phyloP scores from a whole-genome alignment of 2,113 vertebrate genomes.

The Stigmatopora argus region DNA sequence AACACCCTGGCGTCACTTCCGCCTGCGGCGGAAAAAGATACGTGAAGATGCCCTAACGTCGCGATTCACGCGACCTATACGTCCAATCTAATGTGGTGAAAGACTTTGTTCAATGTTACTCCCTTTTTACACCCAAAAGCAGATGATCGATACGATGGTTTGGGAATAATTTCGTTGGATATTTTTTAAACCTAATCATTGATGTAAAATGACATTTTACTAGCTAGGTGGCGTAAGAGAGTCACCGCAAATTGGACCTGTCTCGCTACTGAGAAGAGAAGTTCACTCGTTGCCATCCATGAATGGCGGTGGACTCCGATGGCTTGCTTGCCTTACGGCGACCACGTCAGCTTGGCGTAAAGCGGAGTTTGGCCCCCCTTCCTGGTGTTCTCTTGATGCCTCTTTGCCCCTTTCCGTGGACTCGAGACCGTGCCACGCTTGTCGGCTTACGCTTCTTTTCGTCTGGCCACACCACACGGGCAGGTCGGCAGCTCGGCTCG shows the following conservation, averaged over 20 bases:
- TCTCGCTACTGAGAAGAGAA: neutral
- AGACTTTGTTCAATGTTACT: neutral
- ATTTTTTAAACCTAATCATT: neutral
- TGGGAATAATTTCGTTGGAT: neutral
- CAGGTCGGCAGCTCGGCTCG: too few relatives aligned
- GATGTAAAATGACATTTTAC: neutral
- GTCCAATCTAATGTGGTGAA: neutral
- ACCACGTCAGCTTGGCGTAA: too few relatives aligned
- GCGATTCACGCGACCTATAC: neutral
- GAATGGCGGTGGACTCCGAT: too few relatives aligned
- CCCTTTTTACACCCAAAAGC: neutral
- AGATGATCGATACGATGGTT: neutral
- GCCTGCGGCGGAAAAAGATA: neutral
- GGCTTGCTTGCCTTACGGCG: too few relatives aligned
- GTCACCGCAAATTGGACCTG: neutral
- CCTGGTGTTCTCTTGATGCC: too few relatives aligned
- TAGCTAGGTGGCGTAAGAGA: conserved; percentile 33
- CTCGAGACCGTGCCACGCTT: too few relatives aligned
- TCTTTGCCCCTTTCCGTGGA: too few relatives aligned
- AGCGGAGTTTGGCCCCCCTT: too few relatives aligned
- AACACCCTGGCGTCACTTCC: neutral
- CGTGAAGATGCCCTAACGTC: neutral
- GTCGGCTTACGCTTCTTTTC: too few relatives aligned
- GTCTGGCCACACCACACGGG: too few relatives aligned
- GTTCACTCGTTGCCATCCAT: too few relatives aligned